Conservation (phyloP, 2,888 invertebrate genomes). For the Dynastes hyllus region DNA sequence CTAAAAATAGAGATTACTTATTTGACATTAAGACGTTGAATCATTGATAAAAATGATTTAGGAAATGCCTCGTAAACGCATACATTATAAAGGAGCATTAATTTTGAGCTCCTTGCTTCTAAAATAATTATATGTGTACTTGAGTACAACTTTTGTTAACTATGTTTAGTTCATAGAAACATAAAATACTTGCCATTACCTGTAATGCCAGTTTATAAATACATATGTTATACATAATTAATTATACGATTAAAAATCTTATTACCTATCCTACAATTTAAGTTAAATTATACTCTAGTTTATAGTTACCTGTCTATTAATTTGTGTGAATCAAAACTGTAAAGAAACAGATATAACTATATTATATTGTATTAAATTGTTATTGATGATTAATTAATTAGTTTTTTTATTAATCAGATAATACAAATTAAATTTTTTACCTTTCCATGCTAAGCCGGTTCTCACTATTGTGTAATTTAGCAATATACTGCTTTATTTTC, state of each 20-base stretch:
- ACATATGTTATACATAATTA: slow-evolving; percentile 48
- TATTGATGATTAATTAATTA: slow-evolving; percentile 37
- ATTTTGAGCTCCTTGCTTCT: slow-evolving; percentile 34
- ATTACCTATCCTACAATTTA: slow-evolving; percentile 42
- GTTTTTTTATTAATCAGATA: slow-evolving; percentile 15
- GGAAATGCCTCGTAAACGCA: slow-evolving; percentile 40
- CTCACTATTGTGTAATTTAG: slow-evolving; percentile 50
- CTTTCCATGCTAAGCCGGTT: slow-evolving; percentile 38
- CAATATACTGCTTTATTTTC: slow-evolving; percentile 53
- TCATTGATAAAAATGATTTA: slow-evolving; percentile 39
- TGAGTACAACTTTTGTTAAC: slow-evolving; percentile 52
- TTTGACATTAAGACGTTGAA: slow-evolving; percentile 22
- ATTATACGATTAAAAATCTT: slow-evolving; percentile 39
- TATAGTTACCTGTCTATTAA: slow-evolving; percentile 50
- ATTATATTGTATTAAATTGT: slow-evolving; percentile 48
- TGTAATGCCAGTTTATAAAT: slow-evolving; percentile 62
- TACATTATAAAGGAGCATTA: slow-evolving; percentile 13
- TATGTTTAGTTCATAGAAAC: slow-evolving; percentile 50
- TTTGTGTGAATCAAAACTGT: slow-evolving; percentile 46
- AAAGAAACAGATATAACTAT: slow-evolving; percentile 43
- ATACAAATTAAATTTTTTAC: slow-evolving; percentile 47
- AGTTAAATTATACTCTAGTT: slow-evolving; percentile 53
- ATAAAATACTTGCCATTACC: slow-evolving; percentile 59
- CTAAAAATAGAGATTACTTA: slow-evolving; percentile 9
- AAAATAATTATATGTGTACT: slow-evolving; percentile 43